Evolutionary conservation across 2,113 vertebrate species (phyloP).

Genomic region (Sinocyclocheilus rhinocerous): DNA sequence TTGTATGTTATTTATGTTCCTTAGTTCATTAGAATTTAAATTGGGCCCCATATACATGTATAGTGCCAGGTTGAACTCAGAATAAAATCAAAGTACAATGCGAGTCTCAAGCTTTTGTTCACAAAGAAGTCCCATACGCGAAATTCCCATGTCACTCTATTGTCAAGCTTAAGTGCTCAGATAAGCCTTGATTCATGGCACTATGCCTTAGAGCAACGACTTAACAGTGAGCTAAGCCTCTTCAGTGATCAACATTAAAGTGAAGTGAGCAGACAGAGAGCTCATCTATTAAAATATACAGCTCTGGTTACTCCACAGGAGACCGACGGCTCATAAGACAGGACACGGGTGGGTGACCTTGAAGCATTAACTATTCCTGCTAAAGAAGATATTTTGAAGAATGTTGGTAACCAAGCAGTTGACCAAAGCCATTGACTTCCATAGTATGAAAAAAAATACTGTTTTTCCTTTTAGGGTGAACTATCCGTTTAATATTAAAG

Average conservation of each 20-base stretch:
- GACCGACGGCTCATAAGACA: slow-evolving; percentile 64
- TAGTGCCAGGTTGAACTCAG: neutral
- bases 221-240: slow-evolving; percentile 4
- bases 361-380: slow-evolving; percentile 88
- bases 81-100: neutral
- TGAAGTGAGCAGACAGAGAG: slow-evolving; percentile 74
- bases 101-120: neutral
- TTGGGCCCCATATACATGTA: neutral
- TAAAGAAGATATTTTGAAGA: no score
- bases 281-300: slow-evolving; percentile 73
- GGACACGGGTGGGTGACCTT: slow-evolving; percentile 90
- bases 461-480: no score
- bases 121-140: neutral
- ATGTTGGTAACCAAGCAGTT: no score
- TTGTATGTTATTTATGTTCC: neutral
- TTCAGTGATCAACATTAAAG: slow-evolving; percentile 56
- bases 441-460: neutral
- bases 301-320: slow-evolving; percentile 62
- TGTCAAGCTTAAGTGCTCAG: slow-evolving; percentile 26
- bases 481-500: no score
- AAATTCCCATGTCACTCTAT: slow-evolving; percentile 13
- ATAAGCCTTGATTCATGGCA: slow-evolving; percentile 25
- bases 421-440: neutral
- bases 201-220: neutral
- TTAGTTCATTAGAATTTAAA: no score